phyloP scores from a whole-genome alignment of 1,140 invertebrate species.

The Drosophila arawakana region DNA sequence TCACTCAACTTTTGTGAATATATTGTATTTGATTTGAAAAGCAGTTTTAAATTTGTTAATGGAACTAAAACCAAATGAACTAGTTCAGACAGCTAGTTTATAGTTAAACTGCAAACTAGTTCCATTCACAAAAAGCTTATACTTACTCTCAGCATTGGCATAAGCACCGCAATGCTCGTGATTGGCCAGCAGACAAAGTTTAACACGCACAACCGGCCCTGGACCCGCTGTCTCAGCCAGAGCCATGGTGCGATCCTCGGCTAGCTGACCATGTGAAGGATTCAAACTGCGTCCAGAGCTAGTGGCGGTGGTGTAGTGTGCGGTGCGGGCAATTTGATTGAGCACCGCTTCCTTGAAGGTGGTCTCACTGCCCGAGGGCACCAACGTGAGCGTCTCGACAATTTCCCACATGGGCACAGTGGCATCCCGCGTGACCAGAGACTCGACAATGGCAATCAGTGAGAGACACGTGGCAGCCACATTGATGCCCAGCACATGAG shows the following conservation, averaged over 20 bases:
- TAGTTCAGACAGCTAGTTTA: no score
- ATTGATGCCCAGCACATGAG: conserved; percentile 90
- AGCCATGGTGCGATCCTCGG: conserved; percentile 85
- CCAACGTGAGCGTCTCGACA: conserved; percentile 88
- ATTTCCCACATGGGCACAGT: conserved; percentile 88
- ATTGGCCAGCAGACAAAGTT: conserved; percentile 91
- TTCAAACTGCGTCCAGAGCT: conserved; percentile 71
- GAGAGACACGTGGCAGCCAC: conserved; percentile 90
- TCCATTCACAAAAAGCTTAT: background rate
- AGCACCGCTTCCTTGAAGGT: conserved; percentile 89
- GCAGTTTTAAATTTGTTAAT: no score
- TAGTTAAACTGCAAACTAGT: background rate
- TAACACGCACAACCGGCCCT: conserved; percentile 89
- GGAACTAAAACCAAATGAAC: no score
- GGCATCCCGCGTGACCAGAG: conserved; percentile 86
- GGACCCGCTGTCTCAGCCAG: conserved; percentile 85
- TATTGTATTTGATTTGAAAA: no score
- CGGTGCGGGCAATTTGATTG: conserved; percentile 85
- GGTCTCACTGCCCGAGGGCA: conserved; percentile 88
- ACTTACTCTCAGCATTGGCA: conserved; percentile 92
- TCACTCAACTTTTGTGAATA: no score
- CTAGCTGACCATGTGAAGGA: conserved; percentile 84
- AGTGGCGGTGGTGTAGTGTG: conserved; percentile 69
- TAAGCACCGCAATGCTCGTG: conserved; percentile 93
- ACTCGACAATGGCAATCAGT: conserved; percentile 90